Percentiles rank a stretch among this genome's conserved stretches.
phyloP scores from a whole-genome alignment of 2,797 vertebrate species.

The Peromyscus melanophrys region DNA sequence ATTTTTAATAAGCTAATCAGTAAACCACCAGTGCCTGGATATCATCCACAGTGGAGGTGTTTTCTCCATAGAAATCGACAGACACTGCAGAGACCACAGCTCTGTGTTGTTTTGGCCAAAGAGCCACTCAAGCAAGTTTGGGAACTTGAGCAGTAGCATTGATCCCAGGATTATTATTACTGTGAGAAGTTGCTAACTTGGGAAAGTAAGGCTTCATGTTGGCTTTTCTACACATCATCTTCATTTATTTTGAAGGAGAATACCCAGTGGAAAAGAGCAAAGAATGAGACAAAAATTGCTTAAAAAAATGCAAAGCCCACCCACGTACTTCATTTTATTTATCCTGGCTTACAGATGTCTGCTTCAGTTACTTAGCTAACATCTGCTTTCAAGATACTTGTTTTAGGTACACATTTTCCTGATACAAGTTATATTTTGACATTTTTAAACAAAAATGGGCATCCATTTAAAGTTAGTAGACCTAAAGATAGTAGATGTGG shows the following conservation, averaged over 20 bases:
- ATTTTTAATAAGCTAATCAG: constrained; percentile 29
- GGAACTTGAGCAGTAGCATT: too few species aligned
- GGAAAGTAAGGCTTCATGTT: constrained; percentile 62
- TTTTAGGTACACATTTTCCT: constrained; percentile 42
- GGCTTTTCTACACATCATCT: constrained; percentile 83
- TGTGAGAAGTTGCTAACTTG: not conserved
- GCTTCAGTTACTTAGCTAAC: constrained; percentile 17
- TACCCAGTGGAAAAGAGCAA: constrained; percentile 78
- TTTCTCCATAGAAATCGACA: not conserved
- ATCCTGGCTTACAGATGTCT: constrained; percentile 77
- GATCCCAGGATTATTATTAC: not conserved
- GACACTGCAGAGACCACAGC: not conserved
- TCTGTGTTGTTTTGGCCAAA: not conserved
- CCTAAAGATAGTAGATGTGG: not conserved
- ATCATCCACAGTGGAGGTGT: not conserved
- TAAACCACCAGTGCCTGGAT: not conserved
- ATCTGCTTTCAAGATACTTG: constrained; percentile 54
- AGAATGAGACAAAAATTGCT: constrained; percentile 79
- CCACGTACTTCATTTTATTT: constrained; percentile 81
- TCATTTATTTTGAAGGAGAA: constrained; percentile 85
- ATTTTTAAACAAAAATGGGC: constrained; percentile 16
- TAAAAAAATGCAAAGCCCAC: constrained; percentile 78
- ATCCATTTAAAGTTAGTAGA: constrained; percentile 21
- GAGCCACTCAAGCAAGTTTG: not conserved
- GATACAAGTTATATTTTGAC: constrained; percentile 55